Percentiles rank a stretch among this genome's conserved stretches.
These are phyloP conservation scores for Fabriciana adippe DNA, from an alignment of 2,888 invertebrate genomes.

Conservation along the genomic window DNA sequence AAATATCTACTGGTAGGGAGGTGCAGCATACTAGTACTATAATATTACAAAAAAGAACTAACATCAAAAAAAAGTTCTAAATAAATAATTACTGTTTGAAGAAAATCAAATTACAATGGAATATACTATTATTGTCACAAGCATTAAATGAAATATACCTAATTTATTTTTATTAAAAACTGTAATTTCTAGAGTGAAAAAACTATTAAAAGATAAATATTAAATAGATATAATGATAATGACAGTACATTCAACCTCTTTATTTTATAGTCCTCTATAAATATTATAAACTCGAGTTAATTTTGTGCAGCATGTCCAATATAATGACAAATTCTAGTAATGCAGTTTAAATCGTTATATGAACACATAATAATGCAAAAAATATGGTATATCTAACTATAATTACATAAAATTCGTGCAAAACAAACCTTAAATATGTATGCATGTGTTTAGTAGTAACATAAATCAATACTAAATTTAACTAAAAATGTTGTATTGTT, in stretches of 20 bases:
- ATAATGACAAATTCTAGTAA: not conserved
- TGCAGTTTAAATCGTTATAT: not conserved
- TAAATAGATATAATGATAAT: not conserved
- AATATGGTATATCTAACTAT: conserved; percentile 17
- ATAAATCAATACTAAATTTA: not conserved
- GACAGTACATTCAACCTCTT: not conserved
- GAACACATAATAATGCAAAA: not conserved
- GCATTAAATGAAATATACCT: not conserved
- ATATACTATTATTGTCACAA: conserved; percentile 13
- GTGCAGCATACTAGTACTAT: not conserved
- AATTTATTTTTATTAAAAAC: not conserved
- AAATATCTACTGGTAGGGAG: not conserved
- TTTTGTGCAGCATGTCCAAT: conserved; percentile 13
- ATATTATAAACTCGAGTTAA: not conserved
- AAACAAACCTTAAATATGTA: conserved; percentile 7
- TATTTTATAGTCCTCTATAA: not conserved
- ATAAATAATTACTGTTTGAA: not conserved
- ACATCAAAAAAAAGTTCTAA: not conserved
- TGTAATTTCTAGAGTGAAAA: not conserved
- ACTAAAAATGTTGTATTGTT: too few relatives aligned
- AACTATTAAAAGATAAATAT: not conserved
- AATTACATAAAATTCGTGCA: conserved; percentile 22
- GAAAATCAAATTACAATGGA: conserved; percentile 23
- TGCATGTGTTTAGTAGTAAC: conserved; percentile 7
- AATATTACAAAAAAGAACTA: not conserved